phyloP scores from a whole-genome alignment of 2,113 vertebrate species.

The Heterotilapia buettikoferi region DNA sequence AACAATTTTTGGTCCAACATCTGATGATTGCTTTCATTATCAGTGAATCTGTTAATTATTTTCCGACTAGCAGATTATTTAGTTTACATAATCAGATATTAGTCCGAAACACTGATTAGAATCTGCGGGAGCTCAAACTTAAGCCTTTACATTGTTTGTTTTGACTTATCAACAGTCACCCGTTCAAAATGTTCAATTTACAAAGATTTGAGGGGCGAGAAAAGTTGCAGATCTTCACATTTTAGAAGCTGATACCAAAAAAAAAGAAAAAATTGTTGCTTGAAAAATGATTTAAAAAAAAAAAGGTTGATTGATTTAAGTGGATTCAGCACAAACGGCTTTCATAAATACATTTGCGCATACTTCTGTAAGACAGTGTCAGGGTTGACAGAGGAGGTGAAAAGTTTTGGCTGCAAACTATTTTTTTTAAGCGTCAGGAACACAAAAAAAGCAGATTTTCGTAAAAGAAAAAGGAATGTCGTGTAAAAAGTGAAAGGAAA shows the following conservation, averaged over 20 bases:
- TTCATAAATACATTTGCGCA: neutral
- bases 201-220: neutral
- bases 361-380: neutral
- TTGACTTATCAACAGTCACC: neutral
- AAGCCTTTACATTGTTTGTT: neutral
- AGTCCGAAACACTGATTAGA: neutral
- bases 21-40: neutral
- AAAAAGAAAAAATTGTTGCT: neutral
- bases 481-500: neutral
- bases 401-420: neutral
- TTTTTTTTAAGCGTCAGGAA: neutral
- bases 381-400: neutral
- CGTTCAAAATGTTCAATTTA: neutral
- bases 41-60: neutral
- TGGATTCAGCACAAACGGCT: neutral
- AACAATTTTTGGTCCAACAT: neutral
- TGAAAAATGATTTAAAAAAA: neutral
- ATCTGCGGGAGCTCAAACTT: neutral
- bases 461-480: neutral
- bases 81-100: neutral
- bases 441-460: neutral
- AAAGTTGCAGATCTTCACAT: neutral
- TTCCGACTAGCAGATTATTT: neutral
- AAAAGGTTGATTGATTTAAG: neutral
- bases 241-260: neutral